These are phyloP conservation scores for Meta bourneti DNA, from an alignment of 2,888 invertebrate species.

Conservation along the genomic window DNA sequence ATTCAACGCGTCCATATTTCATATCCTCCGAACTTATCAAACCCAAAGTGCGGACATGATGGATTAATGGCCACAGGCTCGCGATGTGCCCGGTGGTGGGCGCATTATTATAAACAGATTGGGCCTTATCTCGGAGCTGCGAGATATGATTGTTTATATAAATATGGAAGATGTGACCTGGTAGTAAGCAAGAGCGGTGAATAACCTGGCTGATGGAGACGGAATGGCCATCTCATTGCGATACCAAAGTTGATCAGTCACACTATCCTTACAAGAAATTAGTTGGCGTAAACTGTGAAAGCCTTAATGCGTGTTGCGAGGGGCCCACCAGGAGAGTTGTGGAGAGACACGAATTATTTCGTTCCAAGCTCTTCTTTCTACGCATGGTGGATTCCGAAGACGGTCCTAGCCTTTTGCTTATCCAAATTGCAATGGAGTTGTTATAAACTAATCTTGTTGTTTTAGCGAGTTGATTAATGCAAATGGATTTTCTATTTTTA, in stretches of 20 bases:
- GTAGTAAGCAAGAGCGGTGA: constrained; percentile 34
- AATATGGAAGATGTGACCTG: constrained; percentile 9
- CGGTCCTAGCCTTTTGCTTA: too few species aligned
- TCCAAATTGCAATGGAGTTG: neutral
- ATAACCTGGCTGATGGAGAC: constrained; percentile 36
- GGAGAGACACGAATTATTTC: neutral
- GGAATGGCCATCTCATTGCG: neutral
- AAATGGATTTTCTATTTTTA: too few species aligned
- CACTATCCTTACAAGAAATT: constrained; percentile 23
- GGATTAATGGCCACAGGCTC: constrained; percentile 27
- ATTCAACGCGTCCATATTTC: constrained; percentile 14
- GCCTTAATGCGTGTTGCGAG: neutral
- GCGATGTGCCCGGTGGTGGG: constrained; percentile 23
- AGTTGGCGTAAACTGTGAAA: constrained; percentile 1
- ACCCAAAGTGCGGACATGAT: constrained; percentile 6
- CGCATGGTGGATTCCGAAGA: too few species aligned
- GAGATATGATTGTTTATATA: constrained; percentile 49
- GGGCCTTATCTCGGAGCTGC: constrained; percentile 5
- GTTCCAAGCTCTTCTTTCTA: neutral
- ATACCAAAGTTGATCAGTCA: constrained; percentile 20
- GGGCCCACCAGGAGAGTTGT: neutral
- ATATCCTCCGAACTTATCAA: constrained; percentile 27
- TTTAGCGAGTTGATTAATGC: too few species aligned
- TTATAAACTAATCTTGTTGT: neutral
- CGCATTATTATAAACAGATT: constrained; percentile 28